Evolutionary conservation across 2,888 invertebrate species (phyloP).

Genomic region (Saturnia japonica): DNA sequence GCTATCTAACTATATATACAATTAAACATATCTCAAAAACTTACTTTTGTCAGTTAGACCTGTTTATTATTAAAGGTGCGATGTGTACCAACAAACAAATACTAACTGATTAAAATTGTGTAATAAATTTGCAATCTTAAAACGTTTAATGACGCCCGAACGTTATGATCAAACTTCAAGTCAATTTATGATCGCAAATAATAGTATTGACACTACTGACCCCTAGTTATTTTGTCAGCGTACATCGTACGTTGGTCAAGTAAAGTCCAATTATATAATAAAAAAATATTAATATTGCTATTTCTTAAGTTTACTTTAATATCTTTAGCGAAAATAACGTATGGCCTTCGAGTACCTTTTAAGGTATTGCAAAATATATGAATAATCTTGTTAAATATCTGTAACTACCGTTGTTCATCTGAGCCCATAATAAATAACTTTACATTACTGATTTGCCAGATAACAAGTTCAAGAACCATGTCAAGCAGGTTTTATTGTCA

Average conservation of each 20-base stretch:
- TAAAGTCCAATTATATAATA: neutral
- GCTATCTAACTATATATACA: no score
- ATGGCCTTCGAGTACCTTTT: neutral
- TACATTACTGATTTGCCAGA: no score
- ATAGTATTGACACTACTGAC: neutral
- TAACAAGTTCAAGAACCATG: no score
- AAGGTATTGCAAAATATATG: neutral
- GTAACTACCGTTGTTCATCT: no score
- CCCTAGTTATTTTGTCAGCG: neutral
- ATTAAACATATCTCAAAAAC: no score
- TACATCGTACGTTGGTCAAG: neutral
- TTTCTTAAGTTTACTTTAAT: neutral
- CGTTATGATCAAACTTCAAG: neutral
- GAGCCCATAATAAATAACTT: no score
- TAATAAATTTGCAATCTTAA: neutral
- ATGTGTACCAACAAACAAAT: neutral
- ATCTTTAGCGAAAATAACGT: neutral
- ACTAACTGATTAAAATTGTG: neutral
- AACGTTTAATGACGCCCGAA: neutral
- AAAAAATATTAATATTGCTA: neutral
- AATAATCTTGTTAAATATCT: no score
- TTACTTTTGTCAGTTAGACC: no score
- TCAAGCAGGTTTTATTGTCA: no score
- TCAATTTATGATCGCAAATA: neutral
- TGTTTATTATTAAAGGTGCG: no score